Evolutionary conservation across 2,888 invertebrate species (phyloP), one percentile per base, ranked within the genome.

Genomic region (Andrena praecox): DNA sequence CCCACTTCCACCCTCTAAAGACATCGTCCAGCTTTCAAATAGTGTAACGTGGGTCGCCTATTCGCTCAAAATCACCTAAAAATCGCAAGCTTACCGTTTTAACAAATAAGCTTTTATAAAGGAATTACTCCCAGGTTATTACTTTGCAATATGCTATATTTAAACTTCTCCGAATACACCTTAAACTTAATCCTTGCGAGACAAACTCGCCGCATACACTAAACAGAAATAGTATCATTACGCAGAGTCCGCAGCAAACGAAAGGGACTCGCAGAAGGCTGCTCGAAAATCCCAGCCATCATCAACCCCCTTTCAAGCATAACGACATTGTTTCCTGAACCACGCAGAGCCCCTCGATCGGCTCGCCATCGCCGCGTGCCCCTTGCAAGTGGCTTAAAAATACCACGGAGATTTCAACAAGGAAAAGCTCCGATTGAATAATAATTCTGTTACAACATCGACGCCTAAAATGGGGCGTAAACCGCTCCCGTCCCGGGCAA

Each of bases 291-390:
- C 12, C 50, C n/a, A n/a, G 31, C 52, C 31, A 52, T 31, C 50
- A 67, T 52, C 42, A 52, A 52, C 8, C 20, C 20, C 20, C 52
- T 20, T 52, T 31, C 42, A 56, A 27, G 16, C 29, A 20, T 56
- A 48, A 48, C 66, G 1, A 6, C 56, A 66, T 52, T 54, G 35
- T 31, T 73, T 64, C 64, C 52, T 56, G 42, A 54, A 54, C 66
- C 56, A 35, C 66, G 10, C 66, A 73, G 73, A 29, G 42, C 42
- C 35, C 20, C 64, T 52, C 20, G 5, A 2, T 12, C 12, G 60
- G 8, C 48, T n/a, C 48, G 3, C 4, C 8, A 33, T 12, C 12
- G 50, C n/a, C 16, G 50, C n/a, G 50, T 50, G n/a, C n/a, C 16
- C n/a, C n/a, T 2, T 20, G 20, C 52, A 52, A 52, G n/a, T 52